Conservation (phyloP, 2,888 invertebrate species). For the Drosophila rellima region DNA sequence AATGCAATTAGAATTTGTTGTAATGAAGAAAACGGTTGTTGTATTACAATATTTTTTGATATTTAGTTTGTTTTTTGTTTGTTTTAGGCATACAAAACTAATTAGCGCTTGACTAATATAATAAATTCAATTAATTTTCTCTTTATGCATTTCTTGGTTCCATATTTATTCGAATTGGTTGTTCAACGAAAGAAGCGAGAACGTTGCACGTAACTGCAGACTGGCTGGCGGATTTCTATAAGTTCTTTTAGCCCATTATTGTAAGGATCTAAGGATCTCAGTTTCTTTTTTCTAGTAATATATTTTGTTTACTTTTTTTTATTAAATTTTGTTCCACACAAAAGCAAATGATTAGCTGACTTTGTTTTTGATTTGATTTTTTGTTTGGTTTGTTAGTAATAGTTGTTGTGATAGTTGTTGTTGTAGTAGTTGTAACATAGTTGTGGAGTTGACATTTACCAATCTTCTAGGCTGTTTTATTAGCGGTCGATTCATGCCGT, state of each 20-base stretch:
- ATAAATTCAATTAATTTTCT: constrained; percentile 86
- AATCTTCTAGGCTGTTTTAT: constrained; percentile 96
- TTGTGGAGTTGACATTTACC: constrained; percentile 87
- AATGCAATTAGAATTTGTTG: constrained; percentile 80
- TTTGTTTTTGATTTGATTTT: constrained; percentile 27
- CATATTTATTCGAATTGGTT: constrained; percentile 50
- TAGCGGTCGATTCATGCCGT: constrained; percentile 96
- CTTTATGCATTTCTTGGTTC: constrained; percentile 50
- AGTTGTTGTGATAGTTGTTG: constrained; percentile 42
- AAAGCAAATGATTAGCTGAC: constrained; percentile 48
- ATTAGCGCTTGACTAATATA: constrained; percentile 74
- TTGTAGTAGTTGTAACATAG: constrained; percentile 21
- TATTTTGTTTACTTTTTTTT: not conserved
- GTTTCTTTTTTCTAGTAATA: constrained; percentile 5
- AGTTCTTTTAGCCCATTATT: constrained; percentile 71
- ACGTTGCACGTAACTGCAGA: constrained; percentile 66
- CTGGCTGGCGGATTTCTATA: constrained; percentile 85
- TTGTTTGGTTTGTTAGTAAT: constrained; percentile 59
- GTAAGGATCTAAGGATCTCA: constrained; percentile 23
- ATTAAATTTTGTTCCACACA: constrained; percentile 83
- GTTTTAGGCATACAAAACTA: constrained; percentile 63
- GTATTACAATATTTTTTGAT: constrained; percentile 41
- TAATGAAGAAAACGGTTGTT: constrained; percentile 55
- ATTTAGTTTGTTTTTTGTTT: constrained; percentile 38
- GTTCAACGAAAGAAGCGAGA: constrained; percentile 76